phyloP scores from a whole-genome alignment of 2,797 vertebrate species.

The Okamejei kenojei region DNA sequence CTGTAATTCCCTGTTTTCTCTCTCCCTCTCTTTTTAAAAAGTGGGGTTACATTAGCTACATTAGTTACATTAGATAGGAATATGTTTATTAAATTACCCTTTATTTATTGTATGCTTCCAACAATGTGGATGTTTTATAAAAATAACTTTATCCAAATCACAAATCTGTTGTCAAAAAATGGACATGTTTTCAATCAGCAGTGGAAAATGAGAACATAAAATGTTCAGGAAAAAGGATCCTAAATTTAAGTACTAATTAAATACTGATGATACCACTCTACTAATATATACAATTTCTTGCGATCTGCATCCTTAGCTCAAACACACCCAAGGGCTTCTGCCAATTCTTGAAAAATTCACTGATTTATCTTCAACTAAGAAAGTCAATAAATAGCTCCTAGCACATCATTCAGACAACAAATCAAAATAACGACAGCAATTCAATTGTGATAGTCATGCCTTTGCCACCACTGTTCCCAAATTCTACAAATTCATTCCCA shows the following conservation, averaged over 20 bases:
- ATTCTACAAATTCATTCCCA: background rate
- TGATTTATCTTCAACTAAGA: slow-evolving; percentile 44
- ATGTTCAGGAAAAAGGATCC: background rate
- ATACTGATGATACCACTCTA: background rate
- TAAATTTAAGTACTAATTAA: background rate
- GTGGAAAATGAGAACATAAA: background rate
- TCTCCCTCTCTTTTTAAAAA: no score
- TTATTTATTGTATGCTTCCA: background rate
- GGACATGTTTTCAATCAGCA: background rate
- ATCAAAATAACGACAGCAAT: slow-evolving; percentile 41
- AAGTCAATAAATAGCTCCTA: slow-evolving; percentile 45
- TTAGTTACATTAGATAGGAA: background rate
- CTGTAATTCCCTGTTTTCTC: no score
- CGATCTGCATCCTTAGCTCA: slow-evolving; percentile 29
- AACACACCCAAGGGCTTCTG: slow-evolving; percentile 42
- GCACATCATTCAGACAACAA: slow-evolving; percentile 43
- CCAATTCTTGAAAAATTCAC: slow-evolving; percentile 41
- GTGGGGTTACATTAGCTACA: no score
- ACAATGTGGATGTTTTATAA: background rate
- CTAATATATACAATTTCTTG: background rate
- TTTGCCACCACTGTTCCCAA: slow-evolving; percentile 36
- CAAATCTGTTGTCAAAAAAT: background rate
- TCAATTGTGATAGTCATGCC: slow-evolving; percentile 40
- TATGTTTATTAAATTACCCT: background rate
- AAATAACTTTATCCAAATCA: background rate